Evolutionary conservation across 2,888 invertebrate genomes (phyloP), one percentile per base, ranked within the genome.

Genomic region (Tillus elongatus): DNA sequence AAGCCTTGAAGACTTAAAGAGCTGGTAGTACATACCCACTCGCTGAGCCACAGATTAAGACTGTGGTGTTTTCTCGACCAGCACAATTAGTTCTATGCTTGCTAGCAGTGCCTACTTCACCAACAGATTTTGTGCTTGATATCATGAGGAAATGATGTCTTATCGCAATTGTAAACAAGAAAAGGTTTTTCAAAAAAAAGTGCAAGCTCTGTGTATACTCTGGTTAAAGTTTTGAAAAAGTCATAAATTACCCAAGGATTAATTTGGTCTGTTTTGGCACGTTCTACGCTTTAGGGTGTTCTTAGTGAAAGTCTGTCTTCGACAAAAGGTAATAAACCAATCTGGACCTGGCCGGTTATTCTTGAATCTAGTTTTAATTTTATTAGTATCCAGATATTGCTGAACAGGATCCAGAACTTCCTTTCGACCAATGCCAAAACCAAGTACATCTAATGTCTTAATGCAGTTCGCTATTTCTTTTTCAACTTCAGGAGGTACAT

Each of bases 201-300:
- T 15, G 35, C n/a, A 10, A 41, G 15, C 11, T 45, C 37, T 34
- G 26, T 24, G 12, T 41, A 15, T 15, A 24, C 35, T 15, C 31
- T 33, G 30, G 46, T 29, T 30, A 49, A 29, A 12, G 41, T 10
- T 10, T 43, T 15, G 13, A 47, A 52, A 32, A 46, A 44, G 2
- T 32, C 34, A 12, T 42, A 31, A 13, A 51, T 44, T 6, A 44
- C 34, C 33, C 50, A 54, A 8, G 53, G 53, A 39, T 54, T 53
- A 15, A 42, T 26, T 1, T 33, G 37, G 40, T 49, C 51, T 36
- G 49, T 52, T 13, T 56, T 33, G 2, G 51, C 44, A 45, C 49
- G 46, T 46, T 61, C 59, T 3, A 60, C 53, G 15, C 48, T 43
- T 51, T 61, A 54, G 3, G 59, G 59, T 40, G 45, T 53, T 52